Percentiles rank a stretch among this genome's conserved stretches.
Evolutionary conservation across 2,888 invertebrate genomes (phyloP).

Genomic region (Dryocosmus kuriphilus): DNA sequence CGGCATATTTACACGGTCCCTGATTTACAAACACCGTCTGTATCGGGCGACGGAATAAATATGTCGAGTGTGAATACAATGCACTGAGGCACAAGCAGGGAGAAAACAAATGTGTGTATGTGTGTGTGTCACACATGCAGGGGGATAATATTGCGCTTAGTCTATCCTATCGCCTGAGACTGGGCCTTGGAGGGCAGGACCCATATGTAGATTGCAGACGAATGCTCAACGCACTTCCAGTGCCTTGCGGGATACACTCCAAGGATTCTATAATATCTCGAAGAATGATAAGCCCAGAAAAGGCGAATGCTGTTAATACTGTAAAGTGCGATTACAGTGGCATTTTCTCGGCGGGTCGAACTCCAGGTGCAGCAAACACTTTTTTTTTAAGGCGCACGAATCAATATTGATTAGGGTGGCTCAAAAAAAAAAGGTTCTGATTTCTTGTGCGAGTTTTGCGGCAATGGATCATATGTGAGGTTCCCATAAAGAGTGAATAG

Average conservation of each 20-base stretch:
- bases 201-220: background rate
- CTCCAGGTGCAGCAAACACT: background rate
- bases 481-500: no score
- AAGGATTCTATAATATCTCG: background rate
- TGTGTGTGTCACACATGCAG: background rate
- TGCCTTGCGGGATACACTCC: background rate
- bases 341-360: no score
- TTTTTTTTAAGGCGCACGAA: background rate
- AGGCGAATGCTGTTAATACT: background rate
- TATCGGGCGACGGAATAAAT: constrained; percentile 4
- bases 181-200: background rate
- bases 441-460: no score
- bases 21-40: constrained; percentile 3
- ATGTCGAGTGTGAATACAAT: constrained; percentile 4
- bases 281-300: background rate
- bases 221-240: background rate
- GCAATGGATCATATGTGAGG: no score
- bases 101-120: background rate
- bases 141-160: background rate
- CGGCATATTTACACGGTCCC: background rate
- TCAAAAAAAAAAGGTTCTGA: no score
- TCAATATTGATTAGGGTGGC: no score
- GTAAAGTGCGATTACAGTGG: background rate
- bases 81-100: background rate
- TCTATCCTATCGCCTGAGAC: background rate